Base-by-base conservation (phyloP, 2,113 vertebrate species). In the Scortum barcoo region DNA sequence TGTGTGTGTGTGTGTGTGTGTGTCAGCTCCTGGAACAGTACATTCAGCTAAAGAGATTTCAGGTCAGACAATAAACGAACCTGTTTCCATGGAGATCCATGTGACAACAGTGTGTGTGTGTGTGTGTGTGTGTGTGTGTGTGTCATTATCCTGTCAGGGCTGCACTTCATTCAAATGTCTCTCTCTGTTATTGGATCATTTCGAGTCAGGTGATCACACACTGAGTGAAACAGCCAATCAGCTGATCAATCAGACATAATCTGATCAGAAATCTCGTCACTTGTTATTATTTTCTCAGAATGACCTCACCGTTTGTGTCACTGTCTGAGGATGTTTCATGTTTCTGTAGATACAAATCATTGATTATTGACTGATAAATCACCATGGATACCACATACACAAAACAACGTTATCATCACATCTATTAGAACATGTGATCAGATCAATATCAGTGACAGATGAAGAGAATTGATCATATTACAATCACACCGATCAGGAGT, bases 61-160 rank as follows among this genome's bases (percentile, higher is more conserved):
- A 58, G 40, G 38, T 72, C 54, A 72, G 54, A 72, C 70, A 72
- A 58, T 58, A 72, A 72, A 56, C 24, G 2, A 58, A 72, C 70
- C 54, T 72, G 54, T 72, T 58, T 10, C 54, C 54, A 72, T 44
- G 38, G 70, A 72, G 70, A 72, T 22, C 53, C 1, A 7, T 46
- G 40, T 60, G 53, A 70, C 20, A 38, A 38, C 46, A 16, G 53
- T 42, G 38, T 57, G 69, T 72, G 53, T 72, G 53, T 72, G 53
- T 72, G 24, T 72, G 68, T 48, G 63, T 66, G 40, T 44, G 63
- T 48, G 38, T 65, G 42, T 8, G 66, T 51, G 65, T n/a, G n/a
- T n/a, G 5, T 50, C 50, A 50, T 68, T n/a, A 50, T 68, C 44
- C 65, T 48, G 63, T 51, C 28, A 51, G 46, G 19, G 66, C 66